Base-by-base conservation (phyloP, 2,797 vertebrate genomes). In the Carapus acus region DNA sequence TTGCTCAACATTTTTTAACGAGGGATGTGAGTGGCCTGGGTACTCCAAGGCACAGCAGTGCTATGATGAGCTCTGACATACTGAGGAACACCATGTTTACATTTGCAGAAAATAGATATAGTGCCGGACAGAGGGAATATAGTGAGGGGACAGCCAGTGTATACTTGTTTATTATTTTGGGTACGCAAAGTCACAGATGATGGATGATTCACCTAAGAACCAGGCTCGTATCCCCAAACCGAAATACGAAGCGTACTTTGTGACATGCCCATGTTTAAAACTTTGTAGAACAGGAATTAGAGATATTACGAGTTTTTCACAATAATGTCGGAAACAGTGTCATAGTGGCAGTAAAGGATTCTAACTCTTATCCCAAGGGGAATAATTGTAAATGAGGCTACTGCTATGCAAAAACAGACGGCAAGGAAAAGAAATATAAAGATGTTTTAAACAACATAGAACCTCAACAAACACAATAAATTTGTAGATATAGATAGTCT, bases 131-230 rank as follows among this genome's bases (percentile, higher is more conserved):
- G 42, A 53, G 37, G 37, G 22, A 31, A 34, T 36, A 33, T 63
- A 60, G 58, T 43, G 64, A 70, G 55, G 49, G 65, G 54, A 54
- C 48, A 55, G 21, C 40, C 7, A 1, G 15, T 51, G 49, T 48
- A 43, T 21, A 46, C 54, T 47, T 19, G 22, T 39, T 9, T 58
- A 45, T 59, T 67, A 64, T 74, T 74, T 51, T 49, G 34, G 20
- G 49, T 58, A n/a, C n/a, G n/a, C 2, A 48, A 64, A 48, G 66
- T 45, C 39, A 19, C 17, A 13, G 8, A 13, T 55, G 37, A 46
- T 17, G 31, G 51, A 49, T 41, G 52, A 52, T 40, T 59, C 55
- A 57, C 52, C 49, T 39, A 15, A 11, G 43, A 46, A 42, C 6
- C 23, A 31, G 12, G 11, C 15, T 39, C 24, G 33, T 22, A 45